phyloP scores from a whole-genome alignment of 2,113 vertebrate genomes.

The Cardinalis cardinalis region DNA sequence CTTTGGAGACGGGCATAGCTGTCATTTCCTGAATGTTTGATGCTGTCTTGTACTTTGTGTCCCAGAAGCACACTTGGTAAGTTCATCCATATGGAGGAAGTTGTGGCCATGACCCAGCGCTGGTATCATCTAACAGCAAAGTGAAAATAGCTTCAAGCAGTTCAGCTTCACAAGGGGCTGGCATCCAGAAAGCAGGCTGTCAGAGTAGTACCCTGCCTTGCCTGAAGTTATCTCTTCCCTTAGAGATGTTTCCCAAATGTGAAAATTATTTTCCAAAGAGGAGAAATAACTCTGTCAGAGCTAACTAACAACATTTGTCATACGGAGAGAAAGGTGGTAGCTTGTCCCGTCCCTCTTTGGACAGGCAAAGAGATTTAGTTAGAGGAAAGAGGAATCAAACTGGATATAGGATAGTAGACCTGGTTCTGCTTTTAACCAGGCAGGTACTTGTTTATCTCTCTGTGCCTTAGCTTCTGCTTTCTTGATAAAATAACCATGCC shows the following conservation, averaged over 20 bases:
- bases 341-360: neutral
- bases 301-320: neutral
- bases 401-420: rapidly evolving
- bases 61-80: slow-evolving; percentile 46
- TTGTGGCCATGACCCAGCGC: neutral
- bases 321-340: neutral
- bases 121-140: slow-evolving; percentile 50
- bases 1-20: neutral
- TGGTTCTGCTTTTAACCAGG: neutral
- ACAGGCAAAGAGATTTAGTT: neutral
- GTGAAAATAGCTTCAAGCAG: slow-evolving; percentile 48
- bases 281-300: neutral
- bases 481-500: neutral
- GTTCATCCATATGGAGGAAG: slow-evolving; percentile 52
- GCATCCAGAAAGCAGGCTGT: neutral
- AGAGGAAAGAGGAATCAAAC: neutral
- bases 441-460: neutral
- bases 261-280: neutral
- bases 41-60: slow-evolving; percentile 26
- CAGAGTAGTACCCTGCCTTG: rapidly evolving
- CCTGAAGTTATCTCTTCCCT: neutral
- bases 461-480: neutral
- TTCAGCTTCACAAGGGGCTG: neutral
- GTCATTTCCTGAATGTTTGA: slow-evolving; percentile 25
- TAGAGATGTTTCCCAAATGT: neutral